Evolutionary conservation across 2,888 invertebrate genomes (phyloP).

Genomic region (Sphaerophoria rueppellii): DNA sequence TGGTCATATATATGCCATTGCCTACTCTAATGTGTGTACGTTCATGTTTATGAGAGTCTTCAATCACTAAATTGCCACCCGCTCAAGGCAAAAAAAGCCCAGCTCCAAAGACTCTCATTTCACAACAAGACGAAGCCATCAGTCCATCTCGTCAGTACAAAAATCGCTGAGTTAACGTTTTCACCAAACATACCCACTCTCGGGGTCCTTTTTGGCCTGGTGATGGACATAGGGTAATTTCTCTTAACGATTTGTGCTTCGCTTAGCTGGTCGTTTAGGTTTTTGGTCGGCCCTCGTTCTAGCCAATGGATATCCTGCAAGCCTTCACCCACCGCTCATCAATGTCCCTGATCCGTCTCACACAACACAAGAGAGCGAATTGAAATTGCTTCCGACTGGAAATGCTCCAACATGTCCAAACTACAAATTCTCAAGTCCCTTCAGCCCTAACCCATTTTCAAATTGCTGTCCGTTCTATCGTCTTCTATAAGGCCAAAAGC

Average conservation of each 20-base stretch:
- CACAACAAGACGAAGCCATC: constrained; percentile 66
- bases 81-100: constrained; percentile 12
- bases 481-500: constrained; percentile 31
- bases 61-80: constrained; percentile 72
- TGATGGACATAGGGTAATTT: constrained; percentile 23
- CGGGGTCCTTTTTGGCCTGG: constrained; percentile 2
- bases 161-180: constrained; percentile 71
- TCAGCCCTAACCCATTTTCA: constrained; percentile 6
- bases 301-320: constrained; percentile 23
- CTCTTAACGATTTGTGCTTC: constrained; percentile 58
- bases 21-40: constrained; percentile 63
- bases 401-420: constrained; percentile 49
- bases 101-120: background rate
- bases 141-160: constrained; percentile 25
- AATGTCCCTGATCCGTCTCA: background rate
- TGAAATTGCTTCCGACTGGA: constrained; percentile 61
- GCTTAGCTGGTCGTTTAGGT: constrained; percentile 64
- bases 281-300: constrained; percentile 41
- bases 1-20: background rate
- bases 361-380: constrained; percentile 10
- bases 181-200: constrained; percentile 55
- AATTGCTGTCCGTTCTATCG: background rate
- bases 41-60: constrained; percentile 69
- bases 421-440: constrained; percentile 44
- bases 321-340: constrained; percentile 38